phyloP scores from a whole-genome alignment of 2,797 vertebrate species.

The Amphiprion clarkii region DNA sequence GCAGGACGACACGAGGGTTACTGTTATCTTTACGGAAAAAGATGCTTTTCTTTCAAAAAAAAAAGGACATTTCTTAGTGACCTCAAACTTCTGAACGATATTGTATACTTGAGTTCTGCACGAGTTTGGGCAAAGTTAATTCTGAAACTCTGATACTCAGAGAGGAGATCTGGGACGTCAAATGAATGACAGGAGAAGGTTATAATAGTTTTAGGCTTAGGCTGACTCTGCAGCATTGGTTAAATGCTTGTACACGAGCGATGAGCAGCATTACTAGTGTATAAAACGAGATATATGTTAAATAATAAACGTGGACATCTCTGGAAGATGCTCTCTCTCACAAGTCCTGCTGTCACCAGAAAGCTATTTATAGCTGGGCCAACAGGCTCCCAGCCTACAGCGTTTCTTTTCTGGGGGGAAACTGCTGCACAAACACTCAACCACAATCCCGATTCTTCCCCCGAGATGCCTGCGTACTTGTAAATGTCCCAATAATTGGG shows the following conservation, averaged over 20 bases:
- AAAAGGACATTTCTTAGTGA: too few species aligned
- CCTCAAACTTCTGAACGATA: too few species aligned
- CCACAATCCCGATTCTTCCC: background rate
- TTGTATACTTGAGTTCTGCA: too few species aligned
- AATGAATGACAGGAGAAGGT: too few species aligned
- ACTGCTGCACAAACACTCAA: background rate
- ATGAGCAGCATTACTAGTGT: background rate
- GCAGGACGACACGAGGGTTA: too few species aligned
- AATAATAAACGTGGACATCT: constrained; percentile 62
- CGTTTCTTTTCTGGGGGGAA: constrained; percentile 57
- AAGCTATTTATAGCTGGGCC: constrained; percentile 76
- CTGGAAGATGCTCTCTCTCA: constrained; percentile 68
- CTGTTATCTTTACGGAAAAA: too few species aligned
- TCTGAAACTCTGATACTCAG: too few species aligned
- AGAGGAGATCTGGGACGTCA: too few species aligned
- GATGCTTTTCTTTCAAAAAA: too few species aligned
- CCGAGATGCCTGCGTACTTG: background rate
- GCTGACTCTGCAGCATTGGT: background rate
- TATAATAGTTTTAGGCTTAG: too few species aligned
- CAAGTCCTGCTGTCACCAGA: constrained; percentile 76
- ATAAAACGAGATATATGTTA: constrained; percentile 47
- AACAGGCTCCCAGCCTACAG: constrained; percentile 66
- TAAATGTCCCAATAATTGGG: background rate
- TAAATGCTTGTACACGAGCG: background rate
- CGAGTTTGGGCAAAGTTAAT: too few species aligned